These are phyloP conservation scores for Hermaeophaga mercurialis DNA, from an alignment of 2,888 invertebrate genomes.

Conservation along the genomic window DNA sequence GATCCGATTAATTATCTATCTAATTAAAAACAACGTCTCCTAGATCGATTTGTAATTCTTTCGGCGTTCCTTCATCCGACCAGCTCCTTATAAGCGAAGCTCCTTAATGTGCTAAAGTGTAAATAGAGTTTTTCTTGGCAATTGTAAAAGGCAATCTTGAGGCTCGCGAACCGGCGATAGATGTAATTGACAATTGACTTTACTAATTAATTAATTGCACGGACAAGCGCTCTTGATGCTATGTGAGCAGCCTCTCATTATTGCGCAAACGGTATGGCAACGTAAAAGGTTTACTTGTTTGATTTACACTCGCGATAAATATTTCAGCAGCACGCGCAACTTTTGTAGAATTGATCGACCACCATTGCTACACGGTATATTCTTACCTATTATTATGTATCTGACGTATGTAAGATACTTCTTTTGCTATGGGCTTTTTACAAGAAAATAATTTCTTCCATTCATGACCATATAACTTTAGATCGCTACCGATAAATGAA, in stretches of 20 bases:
- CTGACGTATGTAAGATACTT: constrained; percentile 26
- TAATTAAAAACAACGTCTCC: constrained; percentile 54
- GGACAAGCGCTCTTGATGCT: constrained; percentile 43
- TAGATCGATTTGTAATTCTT: constrained; percentile 52
- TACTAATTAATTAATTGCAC: constrained; percentile 57
- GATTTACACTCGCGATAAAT: constrained; percentile 46
- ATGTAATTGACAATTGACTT: constrained; percentile 56
- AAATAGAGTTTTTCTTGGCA: constrained; percentile 53
- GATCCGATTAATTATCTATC: constrained; percentile 55
- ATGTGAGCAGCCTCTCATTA: constrained; percentile 48
- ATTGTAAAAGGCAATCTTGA: constrained; percentile 51
- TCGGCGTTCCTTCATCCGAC: constrained; percentile 44
- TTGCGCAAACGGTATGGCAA: constrained; percentile 43
- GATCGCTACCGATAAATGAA: constrained; percentile 22
- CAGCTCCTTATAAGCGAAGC: constrained; percentile 50
- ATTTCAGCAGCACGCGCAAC: constrained; percentile 43
- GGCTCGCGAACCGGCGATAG: constrained; percentile 47
- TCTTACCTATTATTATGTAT: constrained; percentile 20
- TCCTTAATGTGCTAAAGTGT: constrained; percentile 55
- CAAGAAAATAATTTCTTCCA: constrained; percentile 7
- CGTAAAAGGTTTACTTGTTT: constrained; percentile 36
- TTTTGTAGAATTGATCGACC: constrained; percentile 25
- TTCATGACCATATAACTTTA: constrained; percentile 18
- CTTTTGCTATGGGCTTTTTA: constrained; percentile 14
- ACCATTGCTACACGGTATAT: constrained; percentile 6